Evolutionary conservation across 2,113 vertebrate genomes (phyloP).

Genomic region (Gadus chalcogrammus): DNA sequence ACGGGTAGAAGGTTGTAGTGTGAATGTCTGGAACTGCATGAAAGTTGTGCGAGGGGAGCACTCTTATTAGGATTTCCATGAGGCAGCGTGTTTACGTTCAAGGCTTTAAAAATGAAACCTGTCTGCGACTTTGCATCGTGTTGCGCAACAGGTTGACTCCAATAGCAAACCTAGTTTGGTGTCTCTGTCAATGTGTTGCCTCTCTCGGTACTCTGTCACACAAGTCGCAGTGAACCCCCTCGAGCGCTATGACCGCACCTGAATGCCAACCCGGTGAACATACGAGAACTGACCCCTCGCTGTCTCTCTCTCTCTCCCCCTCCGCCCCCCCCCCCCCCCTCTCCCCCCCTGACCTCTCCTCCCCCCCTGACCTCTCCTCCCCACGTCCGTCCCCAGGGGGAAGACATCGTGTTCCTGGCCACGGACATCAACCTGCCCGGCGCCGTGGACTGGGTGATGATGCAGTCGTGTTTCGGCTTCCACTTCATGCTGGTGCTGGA

Average conservation of each 20-base stretch:
- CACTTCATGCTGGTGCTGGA: slow-evolving; percentile 99
- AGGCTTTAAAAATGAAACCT: too few relatives aligned
- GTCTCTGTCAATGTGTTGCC: too few relatives aligned
- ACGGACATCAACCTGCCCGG: slow-evolving; percentile 99
- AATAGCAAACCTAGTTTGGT: too few relatives aligned
- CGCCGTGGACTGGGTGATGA: slow-evolving; percentile 99
- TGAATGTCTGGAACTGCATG: neutral
- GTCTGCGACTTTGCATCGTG: too few relatives aligned
- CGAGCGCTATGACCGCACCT: too few relatives aligned
- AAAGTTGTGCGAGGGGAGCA: neutral
- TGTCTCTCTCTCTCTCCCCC: neutral
- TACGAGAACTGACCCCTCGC: neutral
- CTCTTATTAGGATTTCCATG: too few relatives aligned
- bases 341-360: neutral
- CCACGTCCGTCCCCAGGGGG: slow-evolving; percentile 69
- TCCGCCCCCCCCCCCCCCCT: too few relatives aligned
- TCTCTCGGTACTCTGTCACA: too few relatives aligned
- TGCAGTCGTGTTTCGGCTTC: slow-evolving; percentile 99
- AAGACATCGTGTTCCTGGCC: slow-evolving; percentile 97
- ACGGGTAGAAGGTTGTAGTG: slow-evolving; percentile 1
- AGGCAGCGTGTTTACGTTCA: too few relatives aligned
- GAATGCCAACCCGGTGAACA: too few relatives aligned
- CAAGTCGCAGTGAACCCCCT: too few relatives aligned
- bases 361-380: neutral
- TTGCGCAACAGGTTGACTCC: too few relatives aligned